A percentile compares a stretch with the other conserved stretches of the same genome.
These are phyloP conservation scores for Tridacna crocea DNA, from an alignment of 2,888 invertebrate genomes.

Conservation along the genomic window DNA sequence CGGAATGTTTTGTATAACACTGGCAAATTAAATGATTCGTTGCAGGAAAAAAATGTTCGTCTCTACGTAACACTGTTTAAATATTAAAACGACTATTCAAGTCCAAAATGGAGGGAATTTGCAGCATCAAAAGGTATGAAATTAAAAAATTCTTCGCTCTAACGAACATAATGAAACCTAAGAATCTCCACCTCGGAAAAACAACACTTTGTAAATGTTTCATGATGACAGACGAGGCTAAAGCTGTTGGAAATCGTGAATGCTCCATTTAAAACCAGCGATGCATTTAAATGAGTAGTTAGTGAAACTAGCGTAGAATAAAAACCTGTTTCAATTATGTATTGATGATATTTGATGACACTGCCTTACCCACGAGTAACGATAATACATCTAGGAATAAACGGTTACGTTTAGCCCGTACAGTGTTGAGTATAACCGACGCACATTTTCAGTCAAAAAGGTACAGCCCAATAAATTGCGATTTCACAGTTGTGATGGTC, in stretches of 20 bases:
- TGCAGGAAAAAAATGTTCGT: no score
- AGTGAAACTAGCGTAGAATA: constrained; percentile 29
- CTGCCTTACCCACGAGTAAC: no score
- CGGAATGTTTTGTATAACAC: no score
- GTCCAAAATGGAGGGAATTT: constrained; percentile 16
- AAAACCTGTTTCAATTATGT: constrained; percentile 26
- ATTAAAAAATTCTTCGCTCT: constrained; percentile 38
- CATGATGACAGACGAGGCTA: constrained; percentile 8
- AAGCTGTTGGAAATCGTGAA: neutral
- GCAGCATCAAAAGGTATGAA: constrained; percentile 34
- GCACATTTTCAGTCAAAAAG: no score
- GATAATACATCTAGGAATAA: no score
- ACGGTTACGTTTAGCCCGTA: no score
- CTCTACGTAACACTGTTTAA: constrained; percentile 2
- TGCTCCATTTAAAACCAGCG: constrained; percentile 14
- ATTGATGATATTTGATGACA: constrained; percentile 20
- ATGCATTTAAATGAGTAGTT: constrained; percentile 53
- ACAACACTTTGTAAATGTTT: constrained; percentile 14
- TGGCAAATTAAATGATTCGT: no score
- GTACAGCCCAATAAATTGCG: no score
- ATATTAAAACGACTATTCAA: constrained; percentile 25
- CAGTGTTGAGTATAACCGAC: no score
- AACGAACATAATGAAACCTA: constrained; percentile 24
- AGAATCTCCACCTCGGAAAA: neutral
- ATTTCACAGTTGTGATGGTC: no score